Evolutionary conservation across 2,113 vertebrate genomes (phyloP).

Genomic region (Grallaria varia): DNA sequence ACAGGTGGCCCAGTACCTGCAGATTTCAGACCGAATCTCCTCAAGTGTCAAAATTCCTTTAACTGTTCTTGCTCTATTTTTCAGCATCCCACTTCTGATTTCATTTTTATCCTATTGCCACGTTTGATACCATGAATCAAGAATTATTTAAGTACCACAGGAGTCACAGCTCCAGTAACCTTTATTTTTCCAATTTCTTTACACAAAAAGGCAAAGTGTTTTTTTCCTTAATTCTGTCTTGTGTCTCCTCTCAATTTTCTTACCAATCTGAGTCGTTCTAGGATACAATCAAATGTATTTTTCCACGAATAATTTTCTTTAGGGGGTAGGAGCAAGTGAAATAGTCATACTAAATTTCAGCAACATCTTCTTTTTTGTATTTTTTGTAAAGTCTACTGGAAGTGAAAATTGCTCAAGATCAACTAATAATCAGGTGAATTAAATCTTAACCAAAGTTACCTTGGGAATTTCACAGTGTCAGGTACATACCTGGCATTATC

Average conservation of each 20-base stretch:
- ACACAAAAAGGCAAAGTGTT: background rate
- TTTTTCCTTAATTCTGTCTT: background rate
- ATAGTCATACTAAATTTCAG: background rate
- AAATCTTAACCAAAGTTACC: background rate
- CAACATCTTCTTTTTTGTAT: background rate
- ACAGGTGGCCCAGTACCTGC: background rate
- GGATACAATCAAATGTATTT: background rate
- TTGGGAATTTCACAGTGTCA: background rate
- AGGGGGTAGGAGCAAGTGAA: background rate
- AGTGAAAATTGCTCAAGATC: background rate
- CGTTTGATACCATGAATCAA: background rate
- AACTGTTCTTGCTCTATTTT: background rate
- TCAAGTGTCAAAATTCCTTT: background rate
- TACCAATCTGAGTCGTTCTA: background rate
- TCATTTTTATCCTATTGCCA: background rate
- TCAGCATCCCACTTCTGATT: background rate
- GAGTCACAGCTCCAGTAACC: background rate
- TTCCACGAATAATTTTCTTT: background rate
- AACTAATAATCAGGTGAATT: background rate
- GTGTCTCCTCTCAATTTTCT: background rate
- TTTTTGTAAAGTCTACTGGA: background rate
- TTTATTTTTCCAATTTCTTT: background rate
- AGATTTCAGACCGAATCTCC: background rate
- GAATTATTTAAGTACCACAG: background rate
- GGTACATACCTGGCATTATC: conserved; percentile 95